Conservation (phyloP, 2,888 invertebrate genomes). For the Anarsia innoxiella region DNA sequence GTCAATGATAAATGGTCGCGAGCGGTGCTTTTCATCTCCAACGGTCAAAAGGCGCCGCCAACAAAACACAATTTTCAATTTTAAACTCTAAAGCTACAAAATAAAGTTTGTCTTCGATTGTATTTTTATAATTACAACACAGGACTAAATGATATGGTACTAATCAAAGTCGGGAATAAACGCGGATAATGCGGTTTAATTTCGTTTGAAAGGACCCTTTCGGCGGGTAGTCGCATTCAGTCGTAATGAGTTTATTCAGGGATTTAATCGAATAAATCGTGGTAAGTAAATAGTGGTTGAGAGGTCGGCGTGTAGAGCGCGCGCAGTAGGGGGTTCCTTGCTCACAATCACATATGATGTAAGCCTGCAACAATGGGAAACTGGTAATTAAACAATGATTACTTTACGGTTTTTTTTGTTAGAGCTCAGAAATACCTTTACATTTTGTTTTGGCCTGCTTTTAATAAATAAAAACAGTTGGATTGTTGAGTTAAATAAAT, state of each 20-base stretch:
- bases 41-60: constrained; percentile 63
- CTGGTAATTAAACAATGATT: constrained; percentile 21
- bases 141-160: constrained; percentile 74
- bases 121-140: constrained; percentile 61
- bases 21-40: constrained; percentile 70
- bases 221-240: constrained; percentile 68
- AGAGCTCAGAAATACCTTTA: neutral
- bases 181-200: constrained; percentile 71
- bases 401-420: constrained; percentile 6
- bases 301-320: constrained; percentile 21
- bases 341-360: constrained; percentile 13
- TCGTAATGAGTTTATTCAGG: constrained; percentile 72
- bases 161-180: constrained; percentile 72
- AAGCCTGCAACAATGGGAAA: constrained; percentile 15
- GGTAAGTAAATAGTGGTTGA: constrained; percentile 63
- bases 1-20: constrained; percentile 74
- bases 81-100: constrained; percentile 24
- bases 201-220: constrained; percentile 70
- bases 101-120: constrained; percentile 31
- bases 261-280: constrained; percentile 71
- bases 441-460: no score
- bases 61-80: constrained; percentile 22
- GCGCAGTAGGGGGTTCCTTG: constrained; percentile 19
- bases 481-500: no score
- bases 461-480: no score